Evolutionary conservation across 1,140 invertebrate genomes (phyloP).

Genomic region (Atta cephalotes): DNA sequence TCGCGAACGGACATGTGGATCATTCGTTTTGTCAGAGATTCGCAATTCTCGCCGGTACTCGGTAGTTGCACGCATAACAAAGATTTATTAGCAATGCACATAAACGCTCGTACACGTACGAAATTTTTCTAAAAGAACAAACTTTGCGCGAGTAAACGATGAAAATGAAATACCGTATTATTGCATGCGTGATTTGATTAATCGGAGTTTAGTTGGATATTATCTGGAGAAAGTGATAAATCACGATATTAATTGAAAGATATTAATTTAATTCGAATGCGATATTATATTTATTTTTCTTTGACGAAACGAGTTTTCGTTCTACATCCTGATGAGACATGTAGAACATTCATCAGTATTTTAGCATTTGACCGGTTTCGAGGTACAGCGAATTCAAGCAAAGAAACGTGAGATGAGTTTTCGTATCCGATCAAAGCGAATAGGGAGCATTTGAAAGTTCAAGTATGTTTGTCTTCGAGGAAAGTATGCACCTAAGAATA

Average conservation of each 20-base stretch:
- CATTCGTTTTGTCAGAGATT: slow-evolving; percentile 20
- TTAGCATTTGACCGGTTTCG: slow-evolving; percentile 25
- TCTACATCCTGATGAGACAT: neutral
- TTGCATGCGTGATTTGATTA: slow-evolving; percentile 31
- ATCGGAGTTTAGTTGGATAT: neutral
- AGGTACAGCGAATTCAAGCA: neutral
- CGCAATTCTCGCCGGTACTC: slow-evolving; percentile 19
- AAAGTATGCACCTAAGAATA: slow-evolving; percentile 13
- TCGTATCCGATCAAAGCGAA: slow-evolving; percentile 32
- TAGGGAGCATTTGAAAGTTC: slow-evolving; percentile 31
- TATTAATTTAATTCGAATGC: slow-evolving; percentile 24
- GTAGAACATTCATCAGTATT: slow-evolving; percentile 25
- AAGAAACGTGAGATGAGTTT: slow-evolving; percentile 28
- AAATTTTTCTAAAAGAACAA: slow-evolving; percentile 16
- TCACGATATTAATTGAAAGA: slow-evolving; percentile 33
- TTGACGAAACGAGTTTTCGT: slow-evolving; percentile 44
- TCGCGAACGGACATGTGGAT: slow-evolving; percentile 8
- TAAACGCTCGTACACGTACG: neutral
- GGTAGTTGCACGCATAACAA: neutral
- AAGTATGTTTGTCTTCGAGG: slow-evolving; percentile 4
- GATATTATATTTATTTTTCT: neutral
- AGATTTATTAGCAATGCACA: neutral
- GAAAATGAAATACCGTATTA: neutral
- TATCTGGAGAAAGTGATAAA: neutral
- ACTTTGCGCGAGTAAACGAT: neutral